Evolutionary conservation across 2,113 vertebrate genomes (phyloP), one percentile per base, ranked within the genome.

Genomic region (Onychostoma macrolepis): DNA sequence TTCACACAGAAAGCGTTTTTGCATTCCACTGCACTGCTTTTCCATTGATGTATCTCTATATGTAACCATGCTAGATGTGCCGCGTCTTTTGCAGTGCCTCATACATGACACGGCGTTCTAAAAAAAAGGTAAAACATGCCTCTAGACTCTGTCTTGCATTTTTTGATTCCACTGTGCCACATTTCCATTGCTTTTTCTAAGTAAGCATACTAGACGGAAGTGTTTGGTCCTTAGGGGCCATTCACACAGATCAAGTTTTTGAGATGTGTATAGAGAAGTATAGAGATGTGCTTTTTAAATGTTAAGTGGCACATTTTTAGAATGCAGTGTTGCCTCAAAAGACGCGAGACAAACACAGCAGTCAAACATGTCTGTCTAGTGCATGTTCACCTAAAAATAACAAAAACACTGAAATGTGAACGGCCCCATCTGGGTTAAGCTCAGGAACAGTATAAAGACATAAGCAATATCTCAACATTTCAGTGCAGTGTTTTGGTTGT

Each of bases 381-480:
- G 24, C 11, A 45, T 53, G 12, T 50, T 50, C 30, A 50, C 45
- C 5, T 74, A 38, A 9, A 74, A 74, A n/a, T n/a, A 13, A 17
- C 17, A 43, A 43, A 72, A 17, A 15, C 12, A 41, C 19, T 19
- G 67, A 24, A 50, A 50, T 19, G 43, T 77, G 43, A 77, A 28
- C 3, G 4, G 76, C 45, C n/a, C n/a, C 15, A 36, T 84, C 83
- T 56, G 30, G 83, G 69, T 74, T 84, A 48, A 84, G 69, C 83
- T 74, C 69, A 58, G 81, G 81, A 71, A 83, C 65, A 83, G 63
- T 71, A 69, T 50, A 71, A 53, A 36, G 26, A 53, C 17, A 36
- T 72, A 74, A 74, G 67, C 83, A 84, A 84, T 58, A 74, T 36
- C 28, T 33, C 41, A 45, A 43, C 1, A 67, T 83, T 71, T 83